Base-by-base conservation (phyloP, 2,113 vertebrate species). In the Poicephalus gulielmi region DNA sequence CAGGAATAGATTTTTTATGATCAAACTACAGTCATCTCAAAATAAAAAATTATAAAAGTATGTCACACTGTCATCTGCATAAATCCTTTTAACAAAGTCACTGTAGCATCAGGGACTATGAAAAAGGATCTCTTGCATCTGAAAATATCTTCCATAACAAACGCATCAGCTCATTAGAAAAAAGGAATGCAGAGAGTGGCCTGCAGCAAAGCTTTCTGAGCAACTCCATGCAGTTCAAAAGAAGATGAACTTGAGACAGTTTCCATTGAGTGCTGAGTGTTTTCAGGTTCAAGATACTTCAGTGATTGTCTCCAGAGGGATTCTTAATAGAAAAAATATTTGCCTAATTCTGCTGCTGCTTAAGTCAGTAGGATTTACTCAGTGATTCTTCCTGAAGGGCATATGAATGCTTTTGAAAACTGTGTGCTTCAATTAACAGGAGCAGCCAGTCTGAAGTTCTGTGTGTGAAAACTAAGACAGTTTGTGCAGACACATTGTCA, bases 331-430 rank as follows among this genome's bases (percentile, higher is more conserved):
- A 71, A 81, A 77, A 93, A 78, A 68, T 71, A 79, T 17, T 82
- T 64, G 68, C 67, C 41, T 79, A 87, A 46, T 68, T 69, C 67
- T 79, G 55, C 69, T 93, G 59, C 39, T 90, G 31, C n/a, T 95
- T 83, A 53, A 80, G 77, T 94, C 28, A 33, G 25, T 44, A 57
- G 50, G 82, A 62, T 31, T 59, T 83, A 85, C 31, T 64, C 37
- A n/a, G 35, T 24, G 4, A 7, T 60, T 94, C 83, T 64, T 68
- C 41, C 59, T 62, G 44, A 41, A 80, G 28, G 37, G 11, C 62
- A 9, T 35, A 43, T 13, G 10, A 75, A 63, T 4, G 6, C 24
- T 78, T 95, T 73, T 44, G 35, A 86, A 84, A 93, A 59, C 28
- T 35, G 3, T 47, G 14, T 62, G 52, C 57, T 66, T 5, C 0